Evolutionary conservation across 1,140 invertebrate species (phyloP), one percentile per base, ranked within the genome.

Genomic region (Hyles euphorbiae): DNA sequence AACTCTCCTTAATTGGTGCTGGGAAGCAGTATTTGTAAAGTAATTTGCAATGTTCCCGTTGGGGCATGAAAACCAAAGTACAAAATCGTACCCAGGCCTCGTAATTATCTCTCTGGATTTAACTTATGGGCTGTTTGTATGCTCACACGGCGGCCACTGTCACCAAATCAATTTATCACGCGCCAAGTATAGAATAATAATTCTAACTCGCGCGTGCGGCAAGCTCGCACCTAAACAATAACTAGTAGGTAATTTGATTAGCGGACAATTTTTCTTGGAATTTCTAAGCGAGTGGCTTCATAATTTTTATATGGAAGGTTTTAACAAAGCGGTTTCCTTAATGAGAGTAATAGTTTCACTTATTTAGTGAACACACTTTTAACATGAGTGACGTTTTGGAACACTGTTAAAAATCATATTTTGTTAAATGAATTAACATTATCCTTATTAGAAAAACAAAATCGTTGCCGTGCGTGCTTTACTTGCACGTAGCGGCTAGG

Each of bases 121-220:
- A 72, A 58, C 63, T 76, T 72, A 72, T 71, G 53, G 66, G 56
- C 63, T 63, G 69, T 82, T 82, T 76, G 75, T 80, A 77, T 83
- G 75, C 75, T 63, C 64, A 70, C 69, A 61, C 61, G 63, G 69
- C 60, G 67, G 50, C 58, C 63, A 70, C 68, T 81, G 82, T 78
- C 76, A 81, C 74, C 78, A 78, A 80, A 83, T 76, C 76, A 81
- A 84, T 84, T 78, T 81, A 83, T 81, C 72, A 80, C 80, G 75
- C 65, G 52, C 68, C 74, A 68, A 76, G 74, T 70, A 70, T 66
- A 73, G 79, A 76, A 84, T 81, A 72, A 76, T 75, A 79, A 80
- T 79, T 72, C 40, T 65, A 63, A 75, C 65, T 62, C 66, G 75
- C 70, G 70, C 76, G 74, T 73, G 74, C 78, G 72, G 66, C 70